Base-by-base conservation (phyloP, 1,140 invertebrate species). In the Zaprionus ghesquierei region DNA sequence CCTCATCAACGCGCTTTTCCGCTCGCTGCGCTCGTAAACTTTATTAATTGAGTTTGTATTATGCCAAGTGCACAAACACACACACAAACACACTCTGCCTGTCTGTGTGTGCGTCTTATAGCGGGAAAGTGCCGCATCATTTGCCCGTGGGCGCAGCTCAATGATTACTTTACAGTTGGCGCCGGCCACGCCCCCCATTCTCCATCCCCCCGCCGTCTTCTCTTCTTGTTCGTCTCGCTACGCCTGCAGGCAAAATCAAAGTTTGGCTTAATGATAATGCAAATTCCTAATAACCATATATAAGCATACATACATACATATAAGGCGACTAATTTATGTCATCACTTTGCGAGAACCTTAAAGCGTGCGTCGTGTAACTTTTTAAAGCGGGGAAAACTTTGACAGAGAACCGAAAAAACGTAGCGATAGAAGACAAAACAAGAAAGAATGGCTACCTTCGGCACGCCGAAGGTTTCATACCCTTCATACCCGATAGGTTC, bases 1-100 rank as follows among this genome's bases (percentile, higher is more conserved):
- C 79, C 79, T 82, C 79, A 81, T 81, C 79, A 78, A 82, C 70
- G 75, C 79, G 62, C 64, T 81, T 82, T 77, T 64, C 66, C 79
- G 79, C 79, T 77, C 35, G 72, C 63, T 81, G 79, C 58, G 53
- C 38, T 68, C 79, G 79, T 82, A 81, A 78, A 81, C 79, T 78
- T 78, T 82, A 82, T 81, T 81, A 81, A 81, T 81, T 81, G 79
- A 82, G 75, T 79, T 81, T 81, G 79, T 75, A 71, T 78, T 64
- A 56, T 61, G 75, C 31, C 53, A 46, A 38, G 58, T 41, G n/a
- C 25, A 29, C 25, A 38, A 6, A 59, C 5, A 29, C 5, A 29
- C 38, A 46, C 22, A 44, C 2, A 10, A 12, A n/a, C 35, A 38
- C 35, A 38, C n/a, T 22, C 10, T 25, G 3, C 22, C 50, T 62